Evolutionary conservation across 2,888 invertebrate species (phyloP).

Genomic region (Laspeyria flexula): DNA sequence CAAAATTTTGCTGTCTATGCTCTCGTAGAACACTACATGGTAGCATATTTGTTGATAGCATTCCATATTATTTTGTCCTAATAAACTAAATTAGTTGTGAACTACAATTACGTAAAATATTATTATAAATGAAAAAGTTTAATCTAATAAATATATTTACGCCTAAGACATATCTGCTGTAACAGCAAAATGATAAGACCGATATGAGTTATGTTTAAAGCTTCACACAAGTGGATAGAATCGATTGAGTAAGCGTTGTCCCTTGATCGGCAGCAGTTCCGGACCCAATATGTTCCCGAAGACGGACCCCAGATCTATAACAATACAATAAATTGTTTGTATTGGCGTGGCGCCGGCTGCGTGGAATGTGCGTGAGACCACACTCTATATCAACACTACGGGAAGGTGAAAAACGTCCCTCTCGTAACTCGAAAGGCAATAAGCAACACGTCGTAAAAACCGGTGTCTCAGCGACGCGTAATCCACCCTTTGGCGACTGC

Average conservation of each 20-base stretch:
- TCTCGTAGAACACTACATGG: no score
- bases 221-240: slow-evolving; percentile 28
- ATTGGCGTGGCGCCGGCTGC: slow-evolving; percentile 67
- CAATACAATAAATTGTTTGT: slow-evolving; percentile 78
- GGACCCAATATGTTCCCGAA: slow-evolving; percentile 63
- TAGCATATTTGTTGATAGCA: no score
- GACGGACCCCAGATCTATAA: slow-evolving; percentile 69
- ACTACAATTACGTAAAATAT: no score
- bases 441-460: slow-evolving; percentile 61
- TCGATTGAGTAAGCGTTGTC: slow-evolving; percentile 47
- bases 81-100: no score
- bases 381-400: slow-evolving; percentile 65
- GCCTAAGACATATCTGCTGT: not conserved
- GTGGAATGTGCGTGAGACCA: slow-evolving; percentile 73
- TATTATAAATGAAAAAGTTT: no score
- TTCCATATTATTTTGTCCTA: no score
- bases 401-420: slow-evolving; percentile 68
- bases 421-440: slow-evolving; percentile 65
- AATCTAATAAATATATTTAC: no score
- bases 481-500: slow-evolving; percentile 40
- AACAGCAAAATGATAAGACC: slow-evolving; percentile 1
- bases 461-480: slow-evolving; percentile 48
- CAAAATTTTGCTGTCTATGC: no score
- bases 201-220: slow-evolving; percentile 33
- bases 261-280: slow-evolving; percentile 50